Conservation (phyloP, 2,888 invertebrate species). For the Agriotes lineatus region DNA sequence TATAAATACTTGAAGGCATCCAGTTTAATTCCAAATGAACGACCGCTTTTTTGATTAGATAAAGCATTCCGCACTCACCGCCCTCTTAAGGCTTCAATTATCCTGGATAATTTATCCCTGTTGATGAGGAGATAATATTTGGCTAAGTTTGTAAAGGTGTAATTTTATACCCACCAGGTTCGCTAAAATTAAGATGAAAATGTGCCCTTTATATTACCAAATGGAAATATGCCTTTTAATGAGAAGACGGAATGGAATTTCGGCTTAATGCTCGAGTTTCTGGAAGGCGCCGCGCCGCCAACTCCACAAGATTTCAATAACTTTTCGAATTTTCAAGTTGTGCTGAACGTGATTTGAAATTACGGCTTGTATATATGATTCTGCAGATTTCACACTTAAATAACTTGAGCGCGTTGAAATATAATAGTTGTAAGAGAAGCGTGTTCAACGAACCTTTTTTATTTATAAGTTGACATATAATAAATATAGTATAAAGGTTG, state of each 20-base stretch:
- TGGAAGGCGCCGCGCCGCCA: constrained; percentile 17
- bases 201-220: constrained; percentile 36
- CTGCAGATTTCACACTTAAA: neutral
- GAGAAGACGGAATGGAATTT: constrained; percentile 35
- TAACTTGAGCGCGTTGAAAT: too few relatives aligned
- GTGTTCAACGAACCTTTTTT: too few relatives aligned
- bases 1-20: constrained; percentile 52
- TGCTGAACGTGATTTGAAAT: constrained; percentile 17
- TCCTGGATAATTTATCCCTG: constrained; percentile 41
- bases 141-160: constrained; percentile 40
- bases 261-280: constrained; percentile 27
- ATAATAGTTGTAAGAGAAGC: too few relatives aligned
- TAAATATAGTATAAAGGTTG: too few relatives aligned
- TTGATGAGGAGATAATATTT: constrained; percentile 42
- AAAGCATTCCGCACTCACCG: constrained; percentile 40
- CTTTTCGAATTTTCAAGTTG: constrained; percentile 16
- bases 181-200: constrained; percentile 37
- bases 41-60: constrained; percentile 44
- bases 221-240: constrained; percentile 39
- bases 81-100: constrained; percentile 40
- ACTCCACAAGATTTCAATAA: constrained; percentile 15
- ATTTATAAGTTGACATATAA: too few relatives aligned
- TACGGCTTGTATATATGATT: constrained; percentile 2
- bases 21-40: constrained; percentile 52
- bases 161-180: constrained; percentile 37